Conservation (phyloP, 30 jellyfish, hydroid and myxozoan species). For the Sanderia malayensis region DNA sequence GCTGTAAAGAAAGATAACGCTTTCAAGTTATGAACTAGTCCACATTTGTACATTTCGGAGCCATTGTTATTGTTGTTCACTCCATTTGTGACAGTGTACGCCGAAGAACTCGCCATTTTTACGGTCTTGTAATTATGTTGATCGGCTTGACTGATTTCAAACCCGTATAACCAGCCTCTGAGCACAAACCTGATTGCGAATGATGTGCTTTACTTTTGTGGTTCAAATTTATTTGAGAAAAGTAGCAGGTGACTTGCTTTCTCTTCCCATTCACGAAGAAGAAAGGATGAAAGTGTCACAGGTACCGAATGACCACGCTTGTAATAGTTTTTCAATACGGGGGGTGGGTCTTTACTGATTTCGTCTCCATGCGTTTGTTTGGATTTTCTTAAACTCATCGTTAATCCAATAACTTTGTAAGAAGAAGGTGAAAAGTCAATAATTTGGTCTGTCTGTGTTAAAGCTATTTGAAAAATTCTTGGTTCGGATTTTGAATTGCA, state of each 20-base stretch:
- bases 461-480: too few species aligned
- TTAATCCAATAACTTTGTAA: too few species aligned
- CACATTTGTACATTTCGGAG: constrained; percentile 52
- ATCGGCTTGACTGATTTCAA: not conserved
- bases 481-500: too few species aligned
- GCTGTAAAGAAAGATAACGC: constrained; percentile 62
- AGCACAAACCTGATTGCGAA: too few species aligned
- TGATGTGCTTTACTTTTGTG: too few species aligned
- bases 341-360: too few species aligned
- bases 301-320: constrained; percentile 66
- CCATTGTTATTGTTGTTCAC: too few species aligned
- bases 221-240: constrained; percentile 29
- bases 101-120: not conserved
- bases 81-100: not conserved
- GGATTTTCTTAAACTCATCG: too few species aligned
- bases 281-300: constrained; percentile 49
- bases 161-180: not conserved
- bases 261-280: not conserved
- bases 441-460: too few species aligned
- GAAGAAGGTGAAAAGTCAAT: too few species aligned
- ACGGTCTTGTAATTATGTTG: not conserved
- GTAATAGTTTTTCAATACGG: not conserved
- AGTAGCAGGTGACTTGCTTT: constrained; percentile 53
- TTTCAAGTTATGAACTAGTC: constrained; percentile 33
- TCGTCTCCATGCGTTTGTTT: too few species aligned